These are phyloP conservation scores for Syrmaticus mikado DNA, from an alignment of 2,113 vertebrate genomes.

Conservation along the genomic window DNA sequence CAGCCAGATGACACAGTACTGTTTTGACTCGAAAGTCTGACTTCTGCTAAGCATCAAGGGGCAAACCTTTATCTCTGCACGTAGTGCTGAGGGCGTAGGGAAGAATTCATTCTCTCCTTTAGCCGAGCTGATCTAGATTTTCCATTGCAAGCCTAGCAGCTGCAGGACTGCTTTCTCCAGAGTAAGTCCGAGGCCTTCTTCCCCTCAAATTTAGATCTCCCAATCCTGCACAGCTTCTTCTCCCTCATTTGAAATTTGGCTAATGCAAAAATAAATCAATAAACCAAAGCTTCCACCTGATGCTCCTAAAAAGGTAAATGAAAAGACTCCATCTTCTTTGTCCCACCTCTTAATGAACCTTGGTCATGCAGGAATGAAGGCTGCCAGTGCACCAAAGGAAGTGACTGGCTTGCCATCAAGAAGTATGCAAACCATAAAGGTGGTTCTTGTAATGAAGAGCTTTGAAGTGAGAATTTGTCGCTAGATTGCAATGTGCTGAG, in stretches of 20 bases:
- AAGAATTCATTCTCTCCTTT: not conserved
- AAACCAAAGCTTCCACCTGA: not conserved
- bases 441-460: constrained; percentile 25
- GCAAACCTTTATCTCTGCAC: constrained; percentile 58
- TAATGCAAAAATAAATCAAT: not conserved
- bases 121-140: constrained; percentile 2
- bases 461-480: constrained; percentile 10
- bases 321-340: not conserved
- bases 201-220: fast-evolving
- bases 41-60: constrained; percentile 66
- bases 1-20: constrained; percentile 49
- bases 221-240: not conserved
- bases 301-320: not conserved
- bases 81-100: not conserved
- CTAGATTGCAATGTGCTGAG: constrained; percentile 13
- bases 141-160: not conserved
- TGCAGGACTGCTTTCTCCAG: not conserved
- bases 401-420: not conserved
- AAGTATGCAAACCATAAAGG: not conserved
- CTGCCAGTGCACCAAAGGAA: not conserved
- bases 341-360: not conserved
- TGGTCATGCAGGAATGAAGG: not conserved
- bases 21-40: constrained; percentile 60
- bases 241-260: not conserved
- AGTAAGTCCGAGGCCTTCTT: not conserved